Base-by-base conservation (phyloP, 1,140 invertebrate species). In the Bombus terrestris region DNA sequence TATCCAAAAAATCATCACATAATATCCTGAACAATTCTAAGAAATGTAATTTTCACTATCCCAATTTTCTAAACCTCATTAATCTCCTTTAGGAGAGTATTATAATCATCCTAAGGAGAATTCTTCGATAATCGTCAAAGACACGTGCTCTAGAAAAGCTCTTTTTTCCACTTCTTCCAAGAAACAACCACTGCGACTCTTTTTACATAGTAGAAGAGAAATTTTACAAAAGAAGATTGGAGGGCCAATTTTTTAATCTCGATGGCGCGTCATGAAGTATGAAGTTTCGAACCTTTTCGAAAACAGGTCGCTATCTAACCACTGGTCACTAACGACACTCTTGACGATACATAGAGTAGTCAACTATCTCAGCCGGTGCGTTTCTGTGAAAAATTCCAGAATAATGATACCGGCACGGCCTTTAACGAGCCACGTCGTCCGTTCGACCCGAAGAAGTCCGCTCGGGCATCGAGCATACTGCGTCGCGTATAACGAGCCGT, bases 401-500 rank as follows among this genome's bases (percentile, higher is more conserved):
- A 79, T 84, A 84, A 84, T 71, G 82, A 79, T 71, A 79, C 39
- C 12, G 13, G 25, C 41, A 6, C 10, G 39, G 39, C 39, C 76
- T 84, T 79, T 84, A 84, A 84, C 75, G 64, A 79, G 39, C 53
- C 32, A 18, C 41, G 62, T 6, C 43, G 74, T 59, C 37, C 64
- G 64, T 68, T 78, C 74, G 37, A 69, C 64, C 15, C 32, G 69
- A 79, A 64, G 69, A 79, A 77, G 41, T 72, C 39, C 74, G 25
- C 6, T 39, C 64, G 15, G 37, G 74, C 59, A 83, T 83, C 47
- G 39, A 32, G 47, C 88, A 32, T 57, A 86, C 83, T 76, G 82
- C 78, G 47, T 41, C 74, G 57, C 47, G 43, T 59, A 39, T 89
- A 89, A 89, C 85, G 87, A 89, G 88, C 72, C 83, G n/a, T n/a